A percentile compares a stretch with the other conserved stretches of the same genome.
phyloP scores from a whole-genome alignment of 2,113 vertebrate genomes.

The Anhinga anhinga region DNA sequence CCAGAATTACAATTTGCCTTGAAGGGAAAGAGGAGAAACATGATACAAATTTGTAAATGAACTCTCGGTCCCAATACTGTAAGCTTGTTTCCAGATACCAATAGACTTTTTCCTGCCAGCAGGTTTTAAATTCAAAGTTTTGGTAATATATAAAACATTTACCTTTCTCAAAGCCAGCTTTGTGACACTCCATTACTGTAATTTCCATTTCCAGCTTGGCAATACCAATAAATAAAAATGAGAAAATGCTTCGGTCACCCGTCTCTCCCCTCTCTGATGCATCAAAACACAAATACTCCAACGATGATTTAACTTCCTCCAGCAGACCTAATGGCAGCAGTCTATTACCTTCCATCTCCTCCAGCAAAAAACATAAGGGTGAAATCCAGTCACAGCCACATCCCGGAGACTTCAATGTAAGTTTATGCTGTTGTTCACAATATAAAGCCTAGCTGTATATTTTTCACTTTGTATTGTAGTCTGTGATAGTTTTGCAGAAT shows the following conservation, averaged over 20 bases:
- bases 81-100: slow-evolving; percentile 54
- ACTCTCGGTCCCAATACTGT: slow-evolving; percentile 37
- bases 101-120: slow-evolving; percentile 27
- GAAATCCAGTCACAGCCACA: slow-evolving; percentile 71
- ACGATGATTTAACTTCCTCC: slow-evolving; percentile 76
- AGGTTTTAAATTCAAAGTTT: slow-evolving; percentile 65
- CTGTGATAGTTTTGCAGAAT: not conserved
- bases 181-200: slow-evolving; percentile 68
- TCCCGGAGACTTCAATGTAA: slow-evolving; percentile 71
- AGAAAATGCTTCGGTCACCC: slow-evolving; percentile 85
- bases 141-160: slow-evolving; percentile 61
- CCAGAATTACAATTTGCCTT: slow-evolving; percentile 46
- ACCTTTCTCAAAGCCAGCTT: slow-evolving; percentile 56
- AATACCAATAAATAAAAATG: slow-evolving; percentile 84
- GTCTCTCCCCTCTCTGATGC: slow-evolving; percentile 83
- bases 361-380: slow-evolving; percentile 75
- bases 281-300: slow-evolving; percentile 78
- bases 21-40: slow-evolving; percentile 30
- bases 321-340: slow-evolving; percentile 66
- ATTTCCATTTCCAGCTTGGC: slow-evolving; percentile 79
- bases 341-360: slow-evolving; percentile 68
- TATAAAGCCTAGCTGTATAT: not conserved
- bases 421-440: slow-evolving; percentile 23
- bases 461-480: slow-evolving; percentile 12
- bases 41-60: slow-evolving; percentile 53